A percentile compares a stretch with the other conserved stretches of the same genome.
phyloP scores from a whole-genome alignment of 1,140 invertebrate genomes.

The Lithobius niger region DNA sequence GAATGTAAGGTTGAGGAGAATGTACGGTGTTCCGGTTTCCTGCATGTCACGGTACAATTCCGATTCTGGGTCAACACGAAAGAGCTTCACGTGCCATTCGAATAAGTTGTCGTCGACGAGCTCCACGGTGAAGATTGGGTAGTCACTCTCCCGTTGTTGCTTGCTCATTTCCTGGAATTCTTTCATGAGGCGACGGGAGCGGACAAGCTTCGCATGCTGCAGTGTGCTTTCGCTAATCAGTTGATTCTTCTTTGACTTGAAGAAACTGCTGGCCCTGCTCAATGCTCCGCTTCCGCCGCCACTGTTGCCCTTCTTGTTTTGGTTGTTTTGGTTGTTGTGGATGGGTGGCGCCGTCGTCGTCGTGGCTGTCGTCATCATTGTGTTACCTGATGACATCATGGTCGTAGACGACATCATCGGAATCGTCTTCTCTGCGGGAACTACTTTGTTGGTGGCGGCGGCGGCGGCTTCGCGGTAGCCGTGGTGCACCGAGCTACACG shows the following conservation, averaged over 20 bases:
- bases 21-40: conserved; percentile 58
- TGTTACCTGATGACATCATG: conserved; percentile 20
- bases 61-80: conserved; percentile 65
- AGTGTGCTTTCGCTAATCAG: conserved; percentile 9
- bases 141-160: conserved; percentile 39
- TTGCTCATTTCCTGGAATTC: conserved; percentile 75
- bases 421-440: conserved; percentile 43
- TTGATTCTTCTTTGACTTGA: conserved; percentile 7
- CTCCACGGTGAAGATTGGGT: conserved; percentile 71
- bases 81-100: conserved; percentile 82
- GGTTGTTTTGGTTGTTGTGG: conserved; percentile 19
- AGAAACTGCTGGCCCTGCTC: not conserved
- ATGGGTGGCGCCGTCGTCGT: conserved; percentile 16
- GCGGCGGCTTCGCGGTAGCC: conserved; percentile 37
- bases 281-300: conserved; percentile 19
- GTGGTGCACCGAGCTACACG: conserved; percentile 21
- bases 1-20: conserved; percentile 66
- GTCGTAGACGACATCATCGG: conserved; percentile 38
- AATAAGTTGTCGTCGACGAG: conserved; percentile 85
- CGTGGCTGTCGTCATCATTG: not conserved
- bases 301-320: conserved; percentile 30
- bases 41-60: conserved; percentile 50
- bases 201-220: conserved; percentile 40
- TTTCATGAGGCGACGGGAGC: conserved; percentile 76
- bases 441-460: too few species aligned